Base-by-base conservation (phyloP, 2,888 invertebrate species). In the Onchidella celtica region DNA sequence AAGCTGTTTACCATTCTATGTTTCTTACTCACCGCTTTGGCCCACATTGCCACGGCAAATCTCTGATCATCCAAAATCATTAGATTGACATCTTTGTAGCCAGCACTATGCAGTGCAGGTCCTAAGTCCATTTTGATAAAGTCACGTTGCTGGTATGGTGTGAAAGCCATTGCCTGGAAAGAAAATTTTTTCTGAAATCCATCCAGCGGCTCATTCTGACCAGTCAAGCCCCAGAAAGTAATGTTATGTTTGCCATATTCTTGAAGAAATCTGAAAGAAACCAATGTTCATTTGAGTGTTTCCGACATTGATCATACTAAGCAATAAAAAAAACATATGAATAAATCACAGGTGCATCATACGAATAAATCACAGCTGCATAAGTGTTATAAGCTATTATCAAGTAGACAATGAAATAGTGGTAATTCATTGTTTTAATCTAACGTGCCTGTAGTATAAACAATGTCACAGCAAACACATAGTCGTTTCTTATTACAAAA, bases 181-280 rank as follows among this genome's bases (percentile, higher is more conserved):
- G 93, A 91, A 85, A 93, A 94, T 81, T 88, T 84, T 2, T 87
- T 85, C 11, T 91, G 83, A 21, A 89, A 86, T 0, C 94, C 94
- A 81, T 92, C 63, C 95, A 93, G 89, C 0, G 98, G 98, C 91
- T 98, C 98, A 92, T 98, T 98, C 36, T 97, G 97, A 0, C 97
- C 96, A 0, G 97, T 96, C 47, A 98, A 93, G 0, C 96, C 97
- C 98, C 98, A 98, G 70, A 95, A 91, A 14, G 88, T 84, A 21
- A 94, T 87, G 24, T 95, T 95, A n/a, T 95, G 93, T 40, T 95
- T 94, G 83, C 95, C 94, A 93, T 98, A 98, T 78, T 95, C 95
- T 86, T 97, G 95, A 61, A 98, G 93, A 94, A 97, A 97, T 91
- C 96, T 96, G 47, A 11, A 6, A 47, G 47, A 17, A 47, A 47